A percentile compares a stretch with the other conserved stretches of the same genome.
Conservation (phyloP, 2,113 vertebrate genomes). For the Campylomormyrus tamandua region DNA sequence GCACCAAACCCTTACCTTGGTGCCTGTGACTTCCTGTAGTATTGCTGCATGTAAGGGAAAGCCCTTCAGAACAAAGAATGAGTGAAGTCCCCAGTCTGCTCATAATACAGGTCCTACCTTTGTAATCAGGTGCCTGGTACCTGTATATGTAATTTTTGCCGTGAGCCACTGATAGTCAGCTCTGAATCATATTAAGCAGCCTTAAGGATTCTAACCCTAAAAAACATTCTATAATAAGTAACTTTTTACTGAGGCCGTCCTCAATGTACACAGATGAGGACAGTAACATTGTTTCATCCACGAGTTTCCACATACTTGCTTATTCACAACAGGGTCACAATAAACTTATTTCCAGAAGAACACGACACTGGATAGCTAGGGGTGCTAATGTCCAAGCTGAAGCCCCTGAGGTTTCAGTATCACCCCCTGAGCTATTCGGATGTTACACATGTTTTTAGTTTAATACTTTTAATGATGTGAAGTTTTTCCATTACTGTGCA, state of each 20-base stretch:
- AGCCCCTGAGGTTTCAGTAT: not conserved
- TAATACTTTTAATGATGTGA: not conserved
- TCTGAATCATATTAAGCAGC: not conserved
- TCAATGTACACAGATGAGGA: not conserved
- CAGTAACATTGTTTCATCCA: not conserved
- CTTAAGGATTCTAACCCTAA: not conserved
- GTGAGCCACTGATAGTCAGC: not conserved
- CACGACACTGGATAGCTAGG: not conserved
- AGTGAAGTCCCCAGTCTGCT: not conserved
- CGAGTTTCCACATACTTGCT: not conserved
- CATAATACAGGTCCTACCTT: not conserved
- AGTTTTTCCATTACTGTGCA: not conserved
- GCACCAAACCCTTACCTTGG: not conserved
- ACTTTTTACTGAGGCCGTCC: not conserved
- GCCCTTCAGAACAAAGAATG: not conserved
- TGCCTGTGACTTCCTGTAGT: not conserved
- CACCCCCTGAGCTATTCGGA: not conserved
- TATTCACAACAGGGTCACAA: not conserved
- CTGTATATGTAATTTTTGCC: not conserved
- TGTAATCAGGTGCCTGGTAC: not conserved
- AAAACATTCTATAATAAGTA: not conserved
- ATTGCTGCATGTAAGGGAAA: not conserved
- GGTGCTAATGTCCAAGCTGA: not conserved
- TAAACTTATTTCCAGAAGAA: not conserved
- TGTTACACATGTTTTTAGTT: not conserved